Percentiles rank a stretch among this genome's conserved stretches.
Evolutionary conservation across 23 tunicate species (phyloP).

Genomic region (Ascidia mentula): DNA sequence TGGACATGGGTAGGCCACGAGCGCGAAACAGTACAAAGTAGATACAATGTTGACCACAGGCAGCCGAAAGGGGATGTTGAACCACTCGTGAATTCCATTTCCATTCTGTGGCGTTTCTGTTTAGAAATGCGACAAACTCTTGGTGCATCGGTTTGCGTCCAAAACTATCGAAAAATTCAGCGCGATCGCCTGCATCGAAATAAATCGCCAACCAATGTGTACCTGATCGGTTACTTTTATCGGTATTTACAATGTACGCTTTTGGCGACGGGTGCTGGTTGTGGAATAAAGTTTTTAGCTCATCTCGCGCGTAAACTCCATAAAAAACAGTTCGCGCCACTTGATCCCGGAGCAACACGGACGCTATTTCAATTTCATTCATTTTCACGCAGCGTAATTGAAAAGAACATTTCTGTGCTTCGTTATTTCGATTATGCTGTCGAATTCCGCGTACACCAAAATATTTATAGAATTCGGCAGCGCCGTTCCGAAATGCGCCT

Average conservation of each 20-base stretch:
- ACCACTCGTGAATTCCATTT: too few species aligned
- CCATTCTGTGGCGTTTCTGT: too few species aligned
- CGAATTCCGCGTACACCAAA: constrained; percentile 17
- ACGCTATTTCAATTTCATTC: too few species aligned
- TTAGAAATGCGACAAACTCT: background rate
- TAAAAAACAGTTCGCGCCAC: background rate
- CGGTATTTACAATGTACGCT: background rate
- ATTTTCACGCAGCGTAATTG: too few species aligned
- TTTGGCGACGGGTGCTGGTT: background rate
- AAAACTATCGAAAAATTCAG: background rate
- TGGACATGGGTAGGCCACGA: too few species aligned
- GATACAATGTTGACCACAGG: background rate
- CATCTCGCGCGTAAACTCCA: background rate
- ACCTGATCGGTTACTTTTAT: background rate
- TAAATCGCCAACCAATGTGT: background rate
- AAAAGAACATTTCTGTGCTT: background rate
- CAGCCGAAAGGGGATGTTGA: too few species aligned
- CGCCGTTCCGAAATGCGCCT: constrained; percentile 24
- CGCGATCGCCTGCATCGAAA: background rate
- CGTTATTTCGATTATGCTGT: constrained; percentile 7
- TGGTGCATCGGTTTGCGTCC: background rate
- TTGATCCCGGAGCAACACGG: too few species aligned
- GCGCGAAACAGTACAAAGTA: too few species aligned
- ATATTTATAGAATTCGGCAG: constrained; percentile 12
- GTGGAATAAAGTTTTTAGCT: background rate